A percentile compares a stretch with the other conserved stretches of the same genome.
Evolutionary conservation across 2,888 invertebrate genomes (phyloP).

Genomic region (Agrochola circellaris): DNA sequence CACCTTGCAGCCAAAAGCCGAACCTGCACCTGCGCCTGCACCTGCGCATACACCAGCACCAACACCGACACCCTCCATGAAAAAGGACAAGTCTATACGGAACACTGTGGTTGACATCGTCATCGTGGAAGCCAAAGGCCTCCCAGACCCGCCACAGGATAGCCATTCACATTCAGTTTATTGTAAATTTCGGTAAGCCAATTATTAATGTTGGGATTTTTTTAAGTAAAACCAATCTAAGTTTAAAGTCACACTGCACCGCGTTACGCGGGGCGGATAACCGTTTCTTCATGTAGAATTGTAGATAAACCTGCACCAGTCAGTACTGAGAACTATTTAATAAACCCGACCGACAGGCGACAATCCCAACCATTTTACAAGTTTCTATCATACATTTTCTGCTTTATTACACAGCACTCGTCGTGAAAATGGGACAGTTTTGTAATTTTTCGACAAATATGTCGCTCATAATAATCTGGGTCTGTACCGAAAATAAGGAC

Average conservation of each 20-base stretch:
- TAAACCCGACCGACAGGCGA: too few relatives aligned
- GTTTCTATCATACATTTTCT: too few relatives aligned
- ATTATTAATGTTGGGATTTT: not conserved
- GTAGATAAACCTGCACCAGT: not conserved
- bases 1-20: conserved; percentile 43
- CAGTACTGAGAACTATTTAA: not conserved
- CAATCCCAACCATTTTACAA: too few relatives aligned
- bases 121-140: conserved; percentile 81
- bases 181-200: conserved; percentile 82
- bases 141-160: conserved; percentile 80
- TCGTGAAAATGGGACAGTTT: too few relatives aligned
- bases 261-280: not conserved
- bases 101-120: conserved; percentile 80
- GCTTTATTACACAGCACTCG: too few relatives aligned
- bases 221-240: not conserved
- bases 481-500: too few relatives aligned
- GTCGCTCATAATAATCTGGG: too few relatives aligned
- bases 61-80: conserved; percentile 41
- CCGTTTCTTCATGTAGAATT: not conserved
- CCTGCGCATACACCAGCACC: not conserved
- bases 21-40: not conserved
- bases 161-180: conserved; percentile 77
- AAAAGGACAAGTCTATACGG: conserved; percentile 59
- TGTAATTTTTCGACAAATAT: too few relatives aligned
- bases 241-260: too few relatives aligned